Evolutionary conservation across 1,140 invertebrate species (phyloP).

Genomic region (Drosophila guanche): DNA sequence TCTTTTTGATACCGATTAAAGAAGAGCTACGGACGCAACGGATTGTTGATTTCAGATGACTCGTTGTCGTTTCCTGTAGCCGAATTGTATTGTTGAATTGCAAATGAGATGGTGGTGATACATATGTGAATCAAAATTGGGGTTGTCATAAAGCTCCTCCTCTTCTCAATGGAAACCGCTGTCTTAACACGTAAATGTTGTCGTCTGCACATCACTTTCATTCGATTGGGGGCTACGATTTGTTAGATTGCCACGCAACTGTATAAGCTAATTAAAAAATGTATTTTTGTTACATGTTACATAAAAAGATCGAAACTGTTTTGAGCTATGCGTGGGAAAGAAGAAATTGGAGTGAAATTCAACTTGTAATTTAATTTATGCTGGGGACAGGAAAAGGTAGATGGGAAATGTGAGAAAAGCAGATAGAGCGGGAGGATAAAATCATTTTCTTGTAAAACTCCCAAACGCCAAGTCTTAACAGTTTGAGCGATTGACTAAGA

Average conservation of each 20-base stretch:
- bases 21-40: constrained; percentile 50
- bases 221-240: constrained; percentile 61
- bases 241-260: constrained; percentile 51
- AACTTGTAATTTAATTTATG: constrained; percentile 44
- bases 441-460: constrained; percentile 73
- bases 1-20: constrained; percentile 56
- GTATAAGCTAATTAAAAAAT: constrained; percentile 47
- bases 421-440: constrained; percentile 42
- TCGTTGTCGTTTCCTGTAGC: constrained; percentile 60
- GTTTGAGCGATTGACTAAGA: constrained; percentile 70
- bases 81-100: constrained; percentile 38
- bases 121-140: constrained; percentile 32
- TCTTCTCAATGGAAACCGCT: constrained; percentile 25
- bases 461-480: constrained; percentile 49
- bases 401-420: constrained; percentile 18
- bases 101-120: constrained; percentile 12
- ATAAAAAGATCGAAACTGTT: constrained; percentile 60
- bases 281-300: constrained; percentile 18
- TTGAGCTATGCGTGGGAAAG: constrained; percentile 50
- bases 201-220: constrained; percentile 38
- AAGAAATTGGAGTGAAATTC: neutral
- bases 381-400: constrained; percentile 22
- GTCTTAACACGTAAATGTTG: constrained; percentile 52
- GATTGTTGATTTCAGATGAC: constrained; percentile 60
- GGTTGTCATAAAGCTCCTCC: constrained; percentile 46